Conservation (phyloP, 2,113 vertebrate genomes). For the Semicossyphus pulcher region DNA sequence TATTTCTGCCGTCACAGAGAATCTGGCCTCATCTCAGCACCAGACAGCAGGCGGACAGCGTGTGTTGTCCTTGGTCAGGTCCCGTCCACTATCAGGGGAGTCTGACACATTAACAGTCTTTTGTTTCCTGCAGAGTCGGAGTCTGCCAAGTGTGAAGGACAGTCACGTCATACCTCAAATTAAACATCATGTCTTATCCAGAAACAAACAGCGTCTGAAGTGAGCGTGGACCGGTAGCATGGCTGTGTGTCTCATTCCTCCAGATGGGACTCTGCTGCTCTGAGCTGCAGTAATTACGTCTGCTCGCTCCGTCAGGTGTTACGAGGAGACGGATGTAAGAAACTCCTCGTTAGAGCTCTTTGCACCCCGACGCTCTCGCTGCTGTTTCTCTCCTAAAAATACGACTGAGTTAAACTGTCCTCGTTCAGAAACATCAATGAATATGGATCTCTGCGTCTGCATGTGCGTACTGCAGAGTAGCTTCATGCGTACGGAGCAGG, state of each 20-base stretch:
- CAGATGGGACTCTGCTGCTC: background rate
- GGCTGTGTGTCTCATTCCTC: background rate
- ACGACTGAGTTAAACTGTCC: background rate
- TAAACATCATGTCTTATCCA: background rate
- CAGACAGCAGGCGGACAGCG: background rate
- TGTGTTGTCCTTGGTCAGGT: background rate
- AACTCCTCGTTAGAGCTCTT: conserved; percentile 13
- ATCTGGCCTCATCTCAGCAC: background rate
- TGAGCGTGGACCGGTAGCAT: no score
- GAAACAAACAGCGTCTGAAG: background rate
- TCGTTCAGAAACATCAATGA: conserved; percentile 4
- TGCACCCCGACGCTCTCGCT: background rate
- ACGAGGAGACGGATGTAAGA: background rate
- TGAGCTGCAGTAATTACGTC: conserved; percentile 2
- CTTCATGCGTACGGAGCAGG: no score
- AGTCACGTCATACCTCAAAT: background rate
- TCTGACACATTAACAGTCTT: background rate
- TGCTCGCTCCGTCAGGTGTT: background rate
- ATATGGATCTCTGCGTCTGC: conserved; percentile 3
- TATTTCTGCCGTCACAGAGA: background rate
- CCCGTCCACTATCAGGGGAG: background rate
- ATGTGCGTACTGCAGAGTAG: background rate
- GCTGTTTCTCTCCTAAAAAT: conserved; percentile 13
- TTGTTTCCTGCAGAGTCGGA: background rate
- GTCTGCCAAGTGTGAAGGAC: background rate